Conservation (phyloP, 35 echinoderm and acorn worm species). For the Strongylocentrotus purpuratus region DNA sequence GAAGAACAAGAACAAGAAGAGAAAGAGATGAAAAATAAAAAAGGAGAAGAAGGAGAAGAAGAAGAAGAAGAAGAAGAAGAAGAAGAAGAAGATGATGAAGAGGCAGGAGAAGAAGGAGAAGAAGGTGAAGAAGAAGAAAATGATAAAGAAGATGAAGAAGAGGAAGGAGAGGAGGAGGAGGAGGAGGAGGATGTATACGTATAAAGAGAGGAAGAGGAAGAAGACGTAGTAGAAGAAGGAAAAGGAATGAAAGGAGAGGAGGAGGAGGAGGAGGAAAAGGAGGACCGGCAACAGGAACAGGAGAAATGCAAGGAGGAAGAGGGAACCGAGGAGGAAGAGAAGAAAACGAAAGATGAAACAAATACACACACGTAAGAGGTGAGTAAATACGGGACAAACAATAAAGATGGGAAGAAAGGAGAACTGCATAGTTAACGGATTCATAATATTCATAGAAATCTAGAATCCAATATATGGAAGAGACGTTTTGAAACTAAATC, state of each 20-base stretch:
- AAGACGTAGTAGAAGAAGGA: background rate
- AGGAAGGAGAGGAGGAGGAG: conserved; percentile 12
- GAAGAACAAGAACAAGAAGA: background rate
- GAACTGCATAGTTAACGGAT: background rate
- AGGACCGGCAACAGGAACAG: background rate
- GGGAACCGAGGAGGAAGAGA: background rate
- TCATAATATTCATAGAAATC: background rate
- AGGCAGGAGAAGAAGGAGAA: background rate
- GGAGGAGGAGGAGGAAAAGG: background rate
- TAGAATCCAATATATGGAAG: background rate
- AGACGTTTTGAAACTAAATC: background rate
- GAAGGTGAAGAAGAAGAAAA: background rate
- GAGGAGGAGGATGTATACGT: no score
- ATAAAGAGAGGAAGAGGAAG: no score
- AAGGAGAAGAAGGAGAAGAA: background rate
- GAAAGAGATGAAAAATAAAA: background rate
- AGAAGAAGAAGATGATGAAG: background rate
- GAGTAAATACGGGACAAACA: no score
- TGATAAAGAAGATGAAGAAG: background rate
- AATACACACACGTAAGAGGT: background rate
- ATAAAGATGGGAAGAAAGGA: no score
- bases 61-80: conserved; percentile 13
- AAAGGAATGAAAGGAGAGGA: no score
- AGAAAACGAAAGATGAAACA: background rate
- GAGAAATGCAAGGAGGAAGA: background rate